Evolutionary conservation across 1,140 invertebrate species (phyloP).

Genomic region (Spodoptera frugiperda): DNA sequence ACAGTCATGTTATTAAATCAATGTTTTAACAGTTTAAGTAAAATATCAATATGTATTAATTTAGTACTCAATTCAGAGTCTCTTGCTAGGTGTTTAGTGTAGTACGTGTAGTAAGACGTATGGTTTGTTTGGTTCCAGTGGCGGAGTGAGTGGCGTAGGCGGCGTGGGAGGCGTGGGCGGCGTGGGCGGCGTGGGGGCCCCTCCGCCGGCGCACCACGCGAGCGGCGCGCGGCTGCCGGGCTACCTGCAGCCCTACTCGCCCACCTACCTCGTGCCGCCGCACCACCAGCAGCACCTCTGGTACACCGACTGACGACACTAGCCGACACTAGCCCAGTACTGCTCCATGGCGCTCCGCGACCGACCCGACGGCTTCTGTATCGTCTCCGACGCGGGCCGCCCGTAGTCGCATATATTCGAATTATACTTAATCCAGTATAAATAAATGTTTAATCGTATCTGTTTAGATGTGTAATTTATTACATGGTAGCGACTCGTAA

Average conservation of each 20-base stretch:
- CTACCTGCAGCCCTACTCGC: constrained; percentile 83
- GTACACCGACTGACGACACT: constrained; percentile 80
- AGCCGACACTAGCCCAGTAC: not conserved
- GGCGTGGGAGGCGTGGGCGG: constrained; percentile 19
- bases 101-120: no score
- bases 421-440: constrained; percentile 35
- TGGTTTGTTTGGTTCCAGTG: no score
- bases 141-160: constrained; percentile 63
- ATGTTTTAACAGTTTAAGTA: no score
- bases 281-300: constrained; percentile 82
- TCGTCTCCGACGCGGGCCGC: no score
- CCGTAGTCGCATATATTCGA: constrained; percentile 15
- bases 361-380: constrained; percentile 1
- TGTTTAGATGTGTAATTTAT: constrained; percentile 45
- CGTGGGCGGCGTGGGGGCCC: constrained; percentile 60
- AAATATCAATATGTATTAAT: no score
- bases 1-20: no score
- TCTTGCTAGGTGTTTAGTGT: no score
- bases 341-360: constrained; percentile 41
- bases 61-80: no score
- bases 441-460: constrained; percentile 38
- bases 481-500: constrained; percentile 22
- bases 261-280: constrained; percentile 79
- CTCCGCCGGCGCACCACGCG: constrained; percentile 81
- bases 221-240: constrained; percentile 78